Conservation (phyloP, 2,888 invertebrate genomes). For the Lagria hirta region DNA sequence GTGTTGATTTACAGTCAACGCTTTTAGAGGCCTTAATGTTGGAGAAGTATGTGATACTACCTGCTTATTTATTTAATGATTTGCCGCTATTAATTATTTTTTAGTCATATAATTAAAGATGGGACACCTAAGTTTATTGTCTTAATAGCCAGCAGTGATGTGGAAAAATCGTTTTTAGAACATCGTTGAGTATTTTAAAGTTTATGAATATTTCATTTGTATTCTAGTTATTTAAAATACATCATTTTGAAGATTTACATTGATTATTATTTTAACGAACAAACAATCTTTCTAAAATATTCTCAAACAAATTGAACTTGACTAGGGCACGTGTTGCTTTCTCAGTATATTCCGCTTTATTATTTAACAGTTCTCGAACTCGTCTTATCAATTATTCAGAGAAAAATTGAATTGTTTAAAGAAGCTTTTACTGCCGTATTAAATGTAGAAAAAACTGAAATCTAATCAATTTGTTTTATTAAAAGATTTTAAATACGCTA, state of each 20-base stretch:
- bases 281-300: no score
- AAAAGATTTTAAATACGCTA: no score
- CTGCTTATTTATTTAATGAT: no score
- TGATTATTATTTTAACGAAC: no score
- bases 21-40: constrained; percentile 62
- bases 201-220: constrained; percentile 9
- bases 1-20: constrained; percentile 59
- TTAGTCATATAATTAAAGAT: constrained; percentile 61
- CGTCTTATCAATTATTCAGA: constrained; percentile 8
- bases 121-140: constrained; percentile 70
- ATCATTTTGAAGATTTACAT: no score
- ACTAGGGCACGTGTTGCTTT: constrained; percentile 12
- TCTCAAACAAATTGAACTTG: no score
- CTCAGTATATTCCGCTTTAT: constrained; percentile 5
- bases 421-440: no score
- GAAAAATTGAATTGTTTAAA: no score
- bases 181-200: constrained; percentile 48
- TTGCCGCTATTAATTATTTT: constrained; percentile 26
- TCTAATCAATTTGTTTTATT: no score
- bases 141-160: constrained; percentile 59
- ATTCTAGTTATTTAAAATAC: no score
- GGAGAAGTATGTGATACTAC: constrained; percentile 56
- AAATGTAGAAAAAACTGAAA: no score
- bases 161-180: constrained; percentile 61
- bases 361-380: constrained; percentile 6